Evolutionary conservation across 2,797 vertebrate genomes (phyloP).

Genomic region (Pipistrellus pygmaeus): DNA sequence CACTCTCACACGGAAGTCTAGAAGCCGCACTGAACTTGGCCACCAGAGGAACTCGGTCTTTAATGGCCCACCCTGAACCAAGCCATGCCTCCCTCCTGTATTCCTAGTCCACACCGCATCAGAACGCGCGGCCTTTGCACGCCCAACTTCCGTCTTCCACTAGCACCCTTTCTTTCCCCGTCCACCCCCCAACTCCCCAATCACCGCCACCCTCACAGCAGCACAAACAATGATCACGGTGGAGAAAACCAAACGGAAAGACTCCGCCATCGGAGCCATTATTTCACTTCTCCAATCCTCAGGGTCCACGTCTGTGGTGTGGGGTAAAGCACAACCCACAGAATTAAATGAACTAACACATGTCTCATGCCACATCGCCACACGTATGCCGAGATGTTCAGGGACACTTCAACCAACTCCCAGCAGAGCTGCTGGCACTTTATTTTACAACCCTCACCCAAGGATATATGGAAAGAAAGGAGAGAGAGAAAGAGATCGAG

Average conservation of each 20-base stretch:
- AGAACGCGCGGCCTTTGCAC: constrained; percentile 9
- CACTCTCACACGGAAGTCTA: constrained; percentile 31
- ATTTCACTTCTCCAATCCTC: not conserved
- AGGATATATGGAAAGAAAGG: not conserved
- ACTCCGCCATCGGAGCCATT: not conserved
- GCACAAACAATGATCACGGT: not conserved
- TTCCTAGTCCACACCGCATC: not conserved
- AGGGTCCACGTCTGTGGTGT: not conserved
- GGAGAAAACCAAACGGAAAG: not conserved
- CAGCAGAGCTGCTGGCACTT: not conserved
- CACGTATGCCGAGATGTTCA: not conserved
- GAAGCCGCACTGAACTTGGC: constrained; percentile 56
- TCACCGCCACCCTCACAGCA: not conserved
- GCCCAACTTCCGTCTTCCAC: not conserved
- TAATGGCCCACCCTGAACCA: constrained; percentile 24
- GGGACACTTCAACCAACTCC: not conserved
- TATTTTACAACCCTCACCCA: not conserved
- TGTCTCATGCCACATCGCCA: not conserved
- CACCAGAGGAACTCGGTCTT: constrained; percentile 29
- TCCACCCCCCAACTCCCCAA: not conserved
- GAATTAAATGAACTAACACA: not conserved
- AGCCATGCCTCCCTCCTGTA: not conserved
- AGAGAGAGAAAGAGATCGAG: no score
- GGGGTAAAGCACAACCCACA: not conserved
- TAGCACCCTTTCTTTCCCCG: not conserved